These are phyloP conservation scores for Pocota personata DNA, from an alignment of 2,888 invertebrate genomes.

Conservation along the genomic window DNA sequence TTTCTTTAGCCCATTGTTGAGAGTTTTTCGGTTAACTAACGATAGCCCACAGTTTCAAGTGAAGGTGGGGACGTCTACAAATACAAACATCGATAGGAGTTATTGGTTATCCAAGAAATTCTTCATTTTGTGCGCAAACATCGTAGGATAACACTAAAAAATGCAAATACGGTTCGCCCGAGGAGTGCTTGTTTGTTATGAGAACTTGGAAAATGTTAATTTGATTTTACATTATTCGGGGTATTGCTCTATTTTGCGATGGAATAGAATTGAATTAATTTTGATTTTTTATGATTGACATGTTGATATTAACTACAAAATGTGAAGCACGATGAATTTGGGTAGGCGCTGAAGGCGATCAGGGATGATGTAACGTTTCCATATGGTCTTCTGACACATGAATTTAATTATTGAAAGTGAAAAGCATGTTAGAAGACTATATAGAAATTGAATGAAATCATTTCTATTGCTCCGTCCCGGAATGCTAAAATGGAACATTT, in stretches of 20 bases:
- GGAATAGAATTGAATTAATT: conserved; percentile 1
- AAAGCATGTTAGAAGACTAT: not conserved
- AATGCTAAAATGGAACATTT: too few species aligned
- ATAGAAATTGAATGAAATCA: too few species aligned
- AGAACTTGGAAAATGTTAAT: conserved; percentile 14
- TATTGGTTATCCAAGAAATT: not conserved
- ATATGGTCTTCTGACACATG: not conserved
- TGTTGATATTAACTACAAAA: not conserved
- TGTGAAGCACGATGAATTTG: not conserved
- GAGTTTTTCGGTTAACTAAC: conserved; percentile 5
- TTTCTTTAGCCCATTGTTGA: not conserved
- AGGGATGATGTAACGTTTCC: not conserved
- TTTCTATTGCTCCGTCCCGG: too few species aligned
- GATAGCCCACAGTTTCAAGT: not conserved
- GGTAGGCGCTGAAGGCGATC: not conserved
- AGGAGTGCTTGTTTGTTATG: not conserved
- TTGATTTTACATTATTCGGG: conserved; percentile 6
- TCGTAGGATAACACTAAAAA: not conserved
- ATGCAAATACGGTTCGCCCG: conserved; percentile 4
- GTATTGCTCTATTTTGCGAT: not conserved
- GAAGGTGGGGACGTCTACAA: too few species aligned
- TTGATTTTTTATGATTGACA: not conserved
- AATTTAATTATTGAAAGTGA: not conserved
- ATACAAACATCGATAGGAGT: not conserved
- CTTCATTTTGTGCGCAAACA: not conserved